Percentiles rank a stretch among this genome's conserved stretches.
Conservation (phyloP, 2,113 vertebrate genomes). For the Mesitornis unicolor region DNA sequence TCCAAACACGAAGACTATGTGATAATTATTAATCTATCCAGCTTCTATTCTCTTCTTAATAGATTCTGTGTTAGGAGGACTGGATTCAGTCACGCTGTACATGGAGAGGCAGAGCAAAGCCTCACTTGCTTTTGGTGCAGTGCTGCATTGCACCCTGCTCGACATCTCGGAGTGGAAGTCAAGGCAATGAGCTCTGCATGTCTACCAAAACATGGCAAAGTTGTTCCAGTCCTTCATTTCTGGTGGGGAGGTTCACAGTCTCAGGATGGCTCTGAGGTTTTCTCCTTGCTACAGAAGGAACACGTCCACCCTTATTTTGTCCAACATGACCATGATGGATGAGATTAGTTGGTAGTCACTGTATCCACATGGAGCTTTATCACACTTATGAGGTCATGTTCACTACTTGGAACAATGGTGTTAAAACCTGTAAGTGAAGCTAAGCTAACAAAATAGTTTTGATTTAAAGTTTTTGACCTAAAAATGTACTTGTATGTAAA, state of each 20-base stretch:
- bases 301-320: background rate
- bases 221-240: background rate
- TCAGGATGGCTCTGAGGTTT: background rate
- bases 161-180: background rate
- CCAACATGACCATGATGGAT: rapidly evolving
- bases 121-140: background rate
- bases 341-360: background rate
- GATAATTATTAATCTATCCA: background rate
- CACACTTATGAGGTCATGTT: rapidly evolving
- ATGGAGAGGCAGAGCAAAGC: background rate
- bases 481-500: background rate
- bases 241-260: background rate
- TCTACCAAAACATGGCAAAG: rapidly evolving
- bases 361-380: background rate
- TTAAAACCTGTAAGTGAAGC: background rate
- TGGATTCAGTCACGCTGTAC: background rate
- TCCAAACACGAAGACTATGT: background rate
- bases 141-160: background rate
- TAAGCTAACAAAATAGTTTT: background rate
- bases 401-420: background rate
- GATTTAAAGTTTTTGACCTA: background rate
- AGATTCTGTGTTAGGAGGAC: background rate
- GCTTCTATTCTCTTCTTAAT: background rate
- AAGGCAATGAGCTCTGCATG: background rate
- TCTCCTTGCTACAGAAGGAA: background rate